Evolutionary conservation across 1,140 invertebrate genomes (phyloP).

Genomic region (Ostrea edulis): DNA sequence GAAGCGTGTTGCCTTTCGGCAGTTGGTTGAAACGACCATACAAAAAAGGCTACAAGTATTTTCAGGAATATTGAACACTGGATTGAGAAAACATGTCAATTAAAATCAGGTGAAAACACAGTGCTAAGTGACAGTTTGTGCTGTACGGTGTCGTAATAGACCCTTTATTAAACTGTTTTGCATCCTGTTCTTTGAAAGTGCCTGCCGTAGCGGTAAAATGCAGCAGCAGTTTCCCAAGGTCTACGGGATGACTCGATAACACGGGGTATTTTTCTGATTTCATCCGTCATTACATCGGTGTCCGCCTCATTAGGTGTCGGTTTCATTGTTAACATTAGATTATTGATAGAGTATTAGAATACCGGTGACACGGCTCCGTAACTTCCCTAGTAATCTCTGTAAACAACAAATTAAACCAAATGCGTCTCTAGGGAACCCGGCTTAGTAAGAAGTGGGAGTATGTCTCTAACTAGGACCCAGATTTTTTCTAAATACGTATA

Average conservation of each 20-base stretch:
- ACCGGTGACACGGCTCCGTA: neutral
- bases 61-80: too few species aligned
- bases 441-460: neutral
- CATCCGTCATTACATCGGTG: neutral
- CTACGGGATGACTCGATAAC: neutral
- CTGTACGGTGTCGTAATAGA: neutral
- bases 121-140: too few species aligned
- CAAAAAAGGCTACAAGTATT: neutral
- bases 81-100: too few species aligned
- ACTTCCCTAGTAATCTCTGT: neutral
- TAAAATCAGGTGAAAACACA: too few species aligned
- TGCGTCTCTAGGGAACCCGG: neutral
- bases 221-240: neutral
- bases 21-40: too few species aligned
- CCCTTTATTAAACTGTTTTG: neutral
- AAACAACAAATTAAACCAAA: neutral
- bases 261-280: neutral
- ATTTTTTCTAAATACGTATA: too few species aligned
- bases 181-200: neutral
- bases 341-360: neutral
- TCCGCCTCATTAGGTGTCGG: constrained; percentile 30
- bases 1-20: too few species aligned
- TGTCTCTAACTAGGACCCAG: too few species aligned
- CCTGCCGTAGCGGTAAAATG: neutral
- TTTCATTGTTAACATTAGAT: neutral